These are phyloP conservation scores for Agrenia bidenticulata DNA, from an alignment of 2,888 invertebrate genomes.

Conservation along the genomic window DNA sequence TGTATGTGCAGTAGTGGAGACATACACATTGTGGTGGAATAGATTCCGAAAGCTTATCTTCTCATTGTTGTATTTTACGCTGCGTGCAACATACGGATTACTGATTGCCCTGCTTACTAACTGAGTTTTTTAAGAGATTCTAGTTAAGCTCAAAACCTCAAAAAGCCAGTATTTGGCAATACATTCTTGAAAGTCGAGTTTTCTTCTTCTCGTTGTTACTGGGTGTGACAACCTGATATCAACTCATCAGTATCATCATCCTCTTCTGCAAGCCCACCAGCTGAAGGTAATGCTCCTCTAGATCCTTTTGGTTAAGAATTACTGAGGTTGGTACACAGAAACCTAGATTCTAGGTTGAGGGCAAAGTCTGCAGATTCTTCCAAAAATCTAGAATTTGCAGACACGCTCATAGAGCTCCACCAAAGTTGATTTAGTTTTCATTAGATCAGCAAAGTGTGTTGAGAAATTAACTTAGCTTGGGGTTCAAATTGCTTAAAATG, in stretches of 20 bases:
- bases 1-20: background rate
- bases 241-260: constrained; percentile 31
- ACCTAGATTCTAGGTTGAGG: background rate
- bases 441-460: too few relatives aligned
- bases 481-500: too few relatives aligned
- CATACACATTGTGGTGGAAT: too few relatives aligned
- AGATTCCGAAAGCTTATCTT: background rate
- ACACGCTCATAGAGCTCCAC: too few relatives aligned
- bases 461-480: too few relatives aligned
- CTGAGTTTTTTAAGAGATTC: constrained; percentile 11
- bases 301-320: background rate
- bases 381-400: too few relatives aligned
- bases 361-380: too few relatives aligned
- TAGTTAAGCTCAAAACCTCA: constrained; percentile 17
- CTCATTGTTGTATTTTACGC: constrained; percentile 10
- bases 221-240: constrained; percentile 44
- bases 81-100: constrained; percentile 7
- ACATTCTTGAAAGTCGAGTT: constrained; percentile 17
- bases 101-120: constrained; percentile 12
- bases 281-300: constrained; percentile 1
- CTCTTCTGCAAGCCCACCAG: constrained; percentile 6
- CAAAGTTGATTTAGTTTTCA: too few relatives aligned
- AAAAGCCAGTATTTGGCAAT: constrained; percentile 18
- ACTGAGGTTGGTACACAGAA: background rate
- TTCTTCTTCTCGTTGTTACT: constrained; percentile 28